Conservation (phyloP, 2,888 invertebrate genomes). For the Eremobia ochroleuca region DNA sequence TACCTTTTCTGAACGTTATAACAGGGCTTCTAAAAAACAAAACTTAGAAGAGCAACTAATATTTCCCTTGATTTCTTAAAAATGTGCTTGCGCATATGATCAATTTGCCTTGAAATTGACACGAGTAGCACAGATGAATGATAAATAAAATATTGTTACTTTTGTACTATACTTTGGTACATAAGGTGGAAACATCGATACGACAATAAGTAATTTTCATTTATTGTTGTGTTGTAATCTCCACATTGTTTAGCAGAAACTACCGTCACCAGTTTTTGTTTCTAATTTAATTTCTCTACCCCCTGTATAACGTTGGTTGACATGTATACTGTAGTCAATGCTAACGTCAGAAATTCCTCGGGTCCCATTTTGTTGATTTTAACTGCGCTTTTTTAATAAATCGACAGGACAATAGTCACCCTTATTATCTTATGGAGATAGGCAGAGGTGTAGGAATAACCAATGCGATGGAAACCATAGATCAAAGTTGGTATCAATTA, state of each 20-base stretch:
- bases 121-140: background rate
- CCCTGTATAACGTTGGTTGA: slow-evolving; percentile 45
- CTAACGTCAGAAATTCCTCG: slow-evolving; percentile 71
- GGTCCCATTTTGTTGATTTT: slow-evolving; percentile 56
- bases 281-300: slow-evolving; percentile 1
- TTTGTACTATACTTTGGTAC: too few species aligned
- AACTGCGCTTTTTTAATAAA: slow-evolving; percentile 57
- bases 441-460: background rate
- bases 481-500: background rate
- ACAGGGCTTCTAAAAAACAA: background rate
- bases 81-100: background rate
- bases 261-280: background rate
- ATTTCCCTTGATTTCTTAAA: background rate
- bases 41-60: background rate
- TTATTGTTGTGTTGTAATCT: too few species aligned
- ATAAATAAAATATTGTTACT: background rate
- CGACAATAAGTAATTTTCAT: too few species aligned
- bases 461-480: background rate
- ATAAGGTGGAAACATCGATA: too few species aligned
- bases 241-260: too few species aligned
- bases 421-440: slow-evolving; percentile 28
- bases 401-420: slow-evolving; percentile 47
- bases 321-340: slow-evolving; percentile 56
- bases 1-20: slow-evolving; percentile 13
- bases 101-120: background rate